Percentiles rank a stretch among this genome's conserved stretches.
These are phyloP conservation scores for Pseudochirops cupreus DNA, from an alignment of 2,797 vertebrate genomes.

Conservation along the genomic window DNA sequence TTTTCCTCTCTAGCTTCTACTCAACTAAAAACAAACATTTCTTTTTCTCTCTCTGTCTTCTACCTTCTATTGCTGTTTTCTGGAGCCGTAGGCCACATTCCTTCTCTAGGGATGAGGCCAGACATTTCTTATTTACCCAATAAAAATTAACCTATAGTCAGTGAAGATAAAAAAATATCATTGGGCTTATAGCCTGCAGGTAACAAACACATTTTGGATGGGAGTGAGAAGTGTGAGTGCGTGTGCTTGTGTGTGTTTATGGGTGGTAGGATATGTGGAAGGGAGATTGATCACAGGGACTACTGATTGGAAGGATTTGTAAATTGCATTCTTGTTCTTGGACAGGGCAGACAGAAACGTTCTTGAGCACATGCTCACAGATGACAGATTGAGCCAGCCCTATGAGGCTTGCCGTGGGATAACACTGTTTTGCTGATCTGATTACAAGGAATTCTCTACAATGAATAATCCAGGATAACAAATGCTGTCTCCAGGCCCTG, in stretches of 20 bases:
- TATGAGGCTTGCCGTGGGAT: slow-evolving; percentile 16
- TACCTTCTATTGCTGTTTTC: background rate
- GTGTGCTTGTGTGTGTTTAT: background rate
- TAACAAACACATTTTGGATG: background rate
- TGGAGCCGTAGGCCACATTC: background rate
- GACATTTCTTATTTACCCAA: background rate
- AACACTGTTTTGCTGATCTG: slow-evolving; percentile 47
- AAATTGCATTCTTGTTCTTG: slow-evolving; percentile 35
- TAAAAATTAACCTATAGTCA: background rate
- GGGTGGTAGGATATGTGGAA: background rate
- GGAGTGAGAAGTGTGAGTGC: background rate
- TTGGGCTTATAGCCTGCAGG: background rate
- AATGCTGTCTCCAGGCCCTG: slow-evolving; percentile 40
- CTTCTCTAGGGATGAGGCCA: slow-evolving; percentile 14
- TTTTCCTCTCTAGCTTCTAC: slow-evolving; percentile 13
- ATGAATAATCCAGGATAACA: slow-evolving; percentile 59
- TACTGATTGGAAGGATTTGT: background rate
- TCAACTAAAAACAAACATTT: slow-evolving; percentile 2
- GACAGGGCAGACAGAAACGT: background rate
- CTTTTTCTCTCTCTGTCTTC: background rate
- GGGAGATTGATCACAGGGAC: background rate
- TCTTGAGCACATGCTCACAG: slow-evolving; percentile 1
- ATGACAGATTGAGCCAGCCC: background rate
- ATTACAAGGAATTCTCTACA: slow-evolving; percentile 60
- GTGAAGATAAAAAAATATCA: background rate